phyloP scores from a whole-genome alignment of 2,888 invertebrate genomes.

The Gibbula magus region DNA sequence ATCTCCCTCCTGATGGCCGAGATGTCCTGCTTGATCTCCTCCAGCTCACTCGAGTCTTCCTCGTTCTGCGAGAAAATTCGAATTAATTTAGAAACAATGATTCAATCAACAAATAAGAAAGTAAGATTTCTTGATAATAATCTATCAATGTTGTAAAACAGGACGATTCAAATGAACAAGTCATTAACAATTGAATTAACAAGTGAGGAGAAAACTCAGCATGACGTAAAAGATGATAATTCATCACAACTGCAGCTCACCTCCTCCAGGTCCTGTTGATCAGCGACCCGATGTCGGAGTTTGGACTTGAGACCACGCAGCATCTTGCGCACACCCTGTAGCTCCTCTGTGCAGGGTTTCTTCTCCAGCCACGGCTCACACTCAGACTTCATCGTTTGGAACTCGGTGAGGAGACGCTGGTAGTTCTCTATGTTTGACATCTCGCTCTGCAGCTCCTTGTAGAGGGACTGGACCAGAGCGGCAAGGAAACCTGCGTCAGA shows the following conservation, averaged over 20 bases:
- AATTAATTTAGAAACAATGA: too few species aligned
- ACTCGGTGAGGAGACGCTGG: constrained; percentile 50
- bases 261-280: constrained; percentile 70
- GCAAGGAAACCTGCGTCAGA: constrained; percentile 58
- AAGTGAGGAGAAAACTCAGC: too few species aligned
- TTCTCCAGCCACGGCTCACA: constrained; percentile 65
- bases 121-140: too few species aligned
- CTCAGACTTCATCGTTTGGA: constrained; percentile 46
- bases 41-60: constrained; percentile 49
- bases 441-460: constrained; percentile 56
- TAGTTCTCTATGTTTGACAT: constrained; percentile 54
- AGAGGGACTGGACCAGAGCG: constrained; percentile 56
- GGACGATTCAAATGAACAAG: too few species aligned
- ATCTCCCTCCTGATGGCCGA: constrained; percentile 55
- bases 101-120: too few species aligned
- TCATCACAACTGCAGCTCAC: constrained; percentile 36
- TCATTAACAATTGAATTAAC: too few species aligned
- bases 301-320: constrained; percentile 65
- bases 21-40: constrained; percentile 55
- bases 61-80: constrained; percentile 44
- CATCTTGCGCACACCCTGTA: constrained; percentile 56
- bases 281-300: constrained; percentile 67
- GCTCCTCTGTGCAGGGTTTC: constrained; percentile 54
- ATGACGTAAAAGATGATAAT: too few species aligned
- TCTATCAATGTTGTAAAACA: too few species aligned